Evolutionary conservation across 2,797 vertebrate species (phyloP).

Genomic region (Parotocinclus haroldoi): DNA sequence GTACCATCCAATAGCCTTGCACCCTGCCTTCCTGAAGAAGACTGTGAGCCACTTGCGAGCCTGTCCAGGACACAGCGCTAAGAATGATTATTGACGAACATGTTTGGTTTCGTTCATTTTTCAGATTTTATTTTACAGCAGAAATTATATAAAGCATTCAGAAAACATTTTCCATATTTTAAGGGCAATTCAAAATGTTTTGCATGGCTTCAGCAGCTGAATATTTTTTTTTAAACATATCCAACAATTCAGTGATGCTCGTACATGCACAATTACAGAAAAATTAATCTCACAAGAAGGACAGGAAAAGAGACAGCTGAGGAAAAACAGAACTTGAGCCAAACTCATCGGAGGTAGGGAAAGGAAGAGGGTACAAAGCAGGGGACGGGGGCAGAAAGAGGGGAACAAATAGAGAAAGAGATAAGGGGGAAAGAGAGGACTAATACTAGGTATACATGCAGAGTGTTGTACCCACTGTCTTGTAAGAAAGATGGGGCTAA

Average conservation of each 20-base stretch:
- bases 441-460: slow-evolving; percentile 99
- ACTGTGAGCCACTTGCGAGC: no score
- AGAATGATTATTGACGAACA: no score
- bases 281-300: slow-evolving; percentile 71
- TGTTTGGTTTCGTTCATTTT: slow-evolving; percentile 75
- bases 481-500: slow-evolving; percentile 78
- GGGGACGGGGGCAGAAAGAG: slow-evolving; percentile 61
- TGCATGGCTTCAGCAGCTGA: slow-evolving; percentile 99
- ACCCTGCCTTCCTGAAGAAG: no score
- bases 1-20: no score
- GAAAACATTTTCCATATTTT: slow-evolving; percentile 99
- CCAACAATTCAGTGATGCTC: slow-evolving; percentile 98
- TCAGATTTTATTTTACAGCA: slow-evolving; percentile 99
- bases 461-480: slow-evolving; percentile 88
- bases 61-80: no score
- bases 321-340: slow-evolving; percentile 72
- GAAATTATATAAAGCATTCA: slow-evolving; percentile 99
- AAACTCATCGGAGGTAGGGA: slow-evolving; percentile 58
- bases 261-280: slow-evolving; percentile 99
- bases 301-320: slow-evolving; percentile 61
- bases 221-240: slow-evolving; percentile 93
- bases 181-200: slow-evolving; percentile 99
- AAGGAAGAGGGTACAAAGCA: slow-evolving; percentile 54
- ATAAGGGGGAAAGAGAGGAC: slow-evolving; percentile 75
- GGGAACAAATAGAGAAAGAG: slow-evolving; percentile 17